phyloP scores from a whole-genome alignment of 2,113 vertebrate species.

The Thryonomys swinderianus region DNA sequence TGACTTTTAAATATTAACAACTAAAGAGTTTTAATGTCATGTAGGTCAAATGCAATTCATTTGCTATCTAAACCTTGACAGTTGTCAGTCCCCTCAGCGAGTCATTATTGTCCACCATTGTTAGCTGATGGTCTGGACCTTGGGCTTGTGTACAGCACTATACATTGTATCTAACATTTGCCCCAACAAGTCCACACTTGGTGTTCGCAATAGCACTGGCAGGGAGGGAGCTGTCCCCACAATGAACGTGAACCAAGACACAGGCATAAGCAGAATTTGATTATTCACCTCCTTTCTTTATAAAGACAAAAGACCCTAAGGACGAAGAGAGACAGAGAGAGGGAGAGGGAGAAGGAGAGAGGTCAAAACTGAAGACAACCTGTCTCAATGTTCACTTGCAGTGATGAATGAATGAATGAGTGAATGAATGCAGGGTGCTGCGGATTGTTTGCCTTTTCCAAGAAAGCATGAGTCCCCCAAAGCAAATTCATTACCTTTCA shows the following conservation, averaged over 20 bases:
- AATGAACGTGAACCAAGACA: neutral
- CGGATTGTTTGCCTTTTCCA: neutral
- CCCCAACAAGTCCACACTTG: neutral
- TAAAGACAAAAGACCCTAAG: neutral
- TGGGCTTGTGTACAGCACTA: neutral
- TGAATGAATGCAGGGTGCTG: neutral
- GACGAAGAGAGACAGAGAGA: no score
- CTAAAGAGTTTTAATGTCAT: neutral
- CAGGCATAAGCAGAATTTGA: neutral
- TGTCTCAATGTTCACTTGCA: neutral
- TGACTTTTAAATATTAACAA: neutral
- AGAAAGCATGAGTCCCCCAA: neutral
- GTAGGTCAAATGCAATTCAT: neutral
- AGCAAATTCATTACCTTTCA: neutral
- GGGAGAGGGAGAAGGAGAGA: no score
- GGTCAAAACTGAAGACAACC: neutral
- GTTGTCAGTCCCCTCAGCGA: rapidly evolving
- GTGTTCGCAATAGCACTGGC: neutral
- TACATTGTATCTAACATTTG: neutral
- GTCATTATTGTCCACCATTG: rapidly evolving
- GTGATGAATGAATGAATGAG: neutral
- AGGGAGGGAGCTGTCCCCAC: neutral
- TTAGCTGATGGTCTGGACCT: neutral
- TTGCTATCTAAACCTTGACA: neutral
- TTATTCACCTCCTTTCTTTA: neutral